Base-by-base conservation (phyloP, 2,888 invertebrate species). In the Harpagoxenus sublaevis region DNA sequence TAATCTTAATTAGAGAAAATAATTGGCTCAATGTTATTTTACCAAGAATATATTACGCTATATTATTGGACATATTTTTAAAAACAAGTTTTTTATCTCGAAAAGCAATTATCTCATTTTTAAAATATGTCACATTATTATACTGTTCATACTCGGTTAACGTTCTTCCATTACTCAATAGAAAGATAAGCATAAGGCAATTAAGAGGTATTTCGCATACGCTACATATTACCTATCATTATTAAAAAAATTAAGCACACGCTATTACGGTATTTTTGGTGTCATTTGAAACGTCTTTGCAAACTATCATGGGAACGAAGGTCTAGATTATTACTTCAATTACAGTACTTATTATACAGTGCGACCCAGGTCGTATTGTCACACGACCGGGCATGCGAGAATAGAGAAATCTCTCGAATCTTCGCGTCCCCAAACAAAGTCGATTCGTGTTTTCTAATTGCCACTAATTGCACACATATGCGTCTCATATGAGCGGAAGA, bases 381-480 rank as follows among this genome's bases (percentile, higher is more conserved):
- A 60, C 79, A 81, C 79, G 73, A 28, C 60, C 79, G 48, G 28
- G 60, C 35, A 35, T 57, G 57, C 79, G 79, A 79, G 71, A 77
- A 77, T 57, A 53, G 53, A 71, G 60, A 73, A 28, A 73, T 73
- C 60, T 81, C 79, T 55, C 79, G 60, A 79, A 79, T 79, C 73
- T 12, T 18, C 45, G 60, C 45, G 35, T 48, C 45, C 45, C 70
- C n/a, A 31, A 70, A 73, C 73, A 73, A 73, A 60, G 79, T 73
- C 48, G 60, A 81, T 71, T 81, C 18, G 79, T 73, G 73, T 48
- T 51, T 60, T 73, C 79, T 81, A 81, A 81, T 81, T 81, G 79
- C 73, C 60, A 73, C 73, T 81, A 81, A 81, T 81, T 81, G 79
- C 73, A 73, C 73, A 81, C 60, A 39, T 70, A 45, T 55, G 78